Evolutionary conservation across 2,797 vertebrate species (phyloP).

Genomic region (Cheirogaleus major): DNA sequence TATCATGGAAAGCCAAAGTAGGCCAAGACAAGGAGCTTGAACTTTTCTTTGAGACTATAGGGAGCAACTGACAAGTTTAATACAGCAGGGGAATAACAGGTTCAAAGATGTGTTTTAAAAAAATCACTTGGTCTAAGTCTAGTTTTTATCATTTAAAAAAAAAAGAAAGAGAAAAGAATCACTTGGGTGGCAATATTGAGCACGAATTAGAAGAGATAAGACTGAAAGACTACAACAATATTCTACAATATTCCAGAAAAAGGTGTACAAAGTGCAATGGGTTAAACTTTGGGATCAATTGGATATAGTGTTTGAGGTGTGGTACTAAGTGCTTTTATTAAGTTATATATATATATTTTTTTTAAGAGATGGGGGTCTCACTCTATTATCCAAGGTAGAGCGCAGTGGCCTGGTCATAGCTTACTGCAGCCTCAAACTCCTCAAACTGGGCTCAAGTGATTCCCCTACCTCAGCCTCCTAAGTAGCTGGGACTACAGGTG

Average conservation of each 20-base stretch:
- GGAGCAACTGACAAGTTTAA: neutral
- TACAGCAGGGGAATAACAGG: neutral
- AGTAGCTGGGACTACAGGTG: neutral
- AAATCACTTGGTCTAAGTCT: neutral
- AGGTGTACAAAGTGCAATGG: neutral
- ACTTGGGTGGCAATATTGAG: neutral
- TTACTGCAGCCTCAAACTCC: neutral
- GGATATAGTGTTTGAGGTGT: neutral
- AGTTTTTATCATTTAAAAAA: neutral
- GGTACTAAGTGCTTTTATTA: neutral
- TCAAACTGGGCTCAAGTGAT: neutral
- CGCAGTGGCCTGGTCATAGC: neutral
- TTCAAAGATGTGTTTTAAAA: neutral
- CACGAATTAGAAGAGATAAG: neutral
- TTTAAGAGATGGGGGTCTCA: neutral
- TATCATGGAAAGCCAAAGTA: neutral
- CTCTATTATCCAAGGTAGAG: neutral
- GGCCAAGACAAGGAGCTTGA: neutral
- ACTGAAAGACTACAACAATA: neutral
- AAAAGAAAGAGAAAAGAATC: neutral
- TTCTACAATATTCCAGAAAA: neutral
- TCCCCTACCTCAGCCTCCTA: neutral
- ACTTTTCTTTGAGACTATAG: neutral
- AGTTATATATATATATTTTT: neutral
- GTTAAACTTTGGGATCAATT: conserved; percentile 1